These are phyloP conservation scores for Amphimedon queenslandica DNA, from an alignment of 37 sponge, comb jelly and placozoan species.

Conservation along the genomic window DNA sequence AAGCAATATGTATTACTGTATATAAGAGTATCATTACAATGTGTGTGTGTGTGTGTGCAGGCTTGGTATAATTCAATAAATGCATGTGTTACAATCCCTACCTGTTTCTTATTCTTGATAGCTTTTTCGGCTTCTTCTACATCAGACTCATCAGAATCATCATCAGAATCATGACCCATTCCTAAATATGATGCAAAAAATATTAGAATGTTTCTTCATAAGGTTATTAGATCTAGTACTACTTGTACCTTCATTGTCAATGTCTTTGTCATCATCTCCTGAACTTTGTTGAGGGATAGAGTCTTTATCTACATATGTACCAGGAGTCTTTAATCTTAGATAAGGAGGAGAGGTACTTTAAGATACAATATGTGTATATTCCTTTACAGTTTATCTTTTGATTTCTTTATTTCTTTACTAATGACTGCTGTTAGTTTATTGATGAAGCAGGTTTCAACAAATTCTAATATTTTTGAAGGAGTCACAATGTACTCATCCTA, in stretches of 20 bases:
- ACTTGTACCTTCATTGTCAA: background rate
- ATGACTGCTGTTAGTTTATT: conserved; percentile 44
- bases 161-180: conserved; percentile 43
- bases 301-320: too few relatives aligned
- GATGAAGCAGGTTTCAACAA: conserved; percentile 61
- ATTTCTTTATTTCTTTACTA: conserved; percentile 45
- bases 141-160: conserved; percentile 41
- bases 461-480: conserved; percentile 26
- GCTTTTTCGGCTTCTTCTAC: too few relatives aligned
- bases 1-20: too few relatives aligned
- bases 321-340: too few relatives aligned
- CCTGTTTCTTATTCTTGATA: too few relatives aligned
- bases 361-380: too few relatives aligned
- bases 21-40: too few relatives aligned
- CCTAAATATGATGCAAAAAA: background rate
- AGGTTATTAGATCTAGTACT: background rate
- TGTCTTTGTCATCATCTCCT: background rate
- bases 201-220: background rate
- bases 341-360: too few relatives aligned
- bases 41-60: too few relatives aligned
- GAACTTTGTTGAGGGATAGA: too few relatives aligned
- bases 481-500: conserved; percentile 58
- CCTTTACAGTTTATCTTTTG: conserved; percentile 65
- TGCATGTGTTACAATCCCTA: too few relatives aligned
- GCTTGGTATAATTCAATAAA: too few relatives aligned